These are phyloP conservation scores for Halichoerus grypus DNA, from an alignment of 2,113 vertebrate genomes.

Conservation along the genomic window DNA sequence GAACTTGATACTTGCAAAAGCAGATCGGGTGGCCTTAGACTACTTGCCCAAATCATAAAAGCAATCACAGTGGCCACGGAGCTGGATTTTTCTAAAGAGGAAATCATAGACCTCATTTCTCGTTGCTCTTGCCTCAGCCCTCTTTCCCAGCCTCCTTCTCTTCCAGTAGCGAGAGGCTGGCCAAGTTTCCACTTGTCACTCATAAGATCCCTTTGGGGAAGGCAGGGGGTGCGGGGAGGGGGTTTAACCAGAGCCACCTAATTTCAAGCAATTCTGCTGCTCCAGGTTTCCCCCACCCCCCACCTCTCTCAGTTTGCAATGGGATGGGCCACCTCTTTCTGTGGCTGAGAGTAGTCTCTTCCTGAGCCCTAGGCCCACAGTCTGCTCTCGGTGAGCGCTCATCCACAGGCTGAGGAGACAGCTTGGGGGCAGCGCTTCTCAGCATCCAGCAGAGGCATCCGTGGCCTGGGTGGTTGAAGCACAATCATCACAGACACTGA, in stretches of 20 bases:
- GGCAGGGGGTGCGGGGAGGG: accelerated
- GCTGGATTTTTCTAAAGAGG: background rate
- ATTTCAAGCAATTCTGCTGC: background rate
- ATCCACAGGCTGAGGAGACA: slow-evolving; percentile 53
- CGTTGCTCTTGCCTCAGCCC: background rate
- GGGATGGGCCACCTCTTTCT: background rate
- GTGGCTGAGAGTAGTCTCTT: background rate
- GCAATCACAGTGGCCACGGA: background rate
- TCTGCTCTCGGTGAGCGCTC: background rate
- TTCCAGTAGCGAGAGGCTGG: background rate
- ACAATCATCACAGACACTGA: slow-evolving; percentile 28
- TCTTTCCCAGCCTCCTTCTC: background rate
- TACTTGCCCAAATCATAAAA: background rate
- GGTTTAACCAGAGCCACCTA: background rate
- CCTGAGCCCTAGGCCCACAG: background rate
- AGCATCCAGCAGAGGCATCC: slow-evolving; percentile 60
- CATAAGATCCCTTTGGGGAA: background rate
- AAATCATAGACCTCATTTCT: background rate
- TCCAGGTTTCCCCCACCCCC: background rate
- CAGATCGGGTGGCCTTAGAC: background rate
- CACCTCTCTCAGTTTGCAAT: background rate
- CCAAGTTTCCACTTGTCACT: background rate
- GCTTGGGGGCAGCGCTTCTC: slow-evolving; percentile 4
- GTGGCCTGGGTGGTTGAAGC: slow-evolving; percentile 58
- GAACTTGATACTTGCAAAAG: background rate